Conservation (phyloP, 2,113 vertebrate species). For the Mus pahari region DNA sequence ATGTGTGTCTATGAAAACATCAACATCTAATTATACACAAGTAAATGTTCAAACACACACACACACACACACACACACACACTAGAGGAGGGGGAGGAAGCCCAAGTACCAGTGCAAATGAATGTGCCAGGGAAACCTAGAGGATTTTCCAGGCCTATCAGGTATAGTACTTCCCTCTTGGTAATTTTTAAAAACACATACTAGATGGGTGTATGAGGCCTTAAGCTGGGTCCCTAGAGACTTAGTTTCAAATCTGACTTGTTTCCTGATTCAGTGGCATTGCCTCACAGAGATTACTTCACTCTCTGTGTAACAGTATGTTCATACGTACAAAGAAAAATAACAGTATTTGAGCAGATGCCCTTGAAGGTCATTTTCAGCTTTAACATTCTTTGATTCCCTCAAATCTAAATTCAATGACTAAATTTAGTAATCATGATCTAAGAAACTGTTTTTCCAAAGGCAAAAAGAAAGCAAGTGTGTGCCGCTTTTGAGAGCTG, state of each 20-base stretch:
- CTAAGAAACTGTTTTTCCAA: constrained; percentile 57
- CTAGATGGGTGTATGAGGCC: background rate
- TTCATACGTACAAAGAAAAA: background rate
- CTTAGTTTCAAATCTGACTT: background rate
- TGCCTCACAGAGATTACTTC: background rate
- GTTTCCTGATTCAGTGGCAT: background rate
- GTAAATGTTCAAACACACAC: background rate
- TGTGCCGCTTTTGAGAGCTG: constrained; percentile 13
- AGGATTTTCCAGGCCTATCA: background rate
- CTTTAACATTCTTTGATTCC: constrained; percentile 17
- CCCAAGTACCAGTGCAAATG: background rate
- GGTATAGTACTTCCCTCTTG: background rate
- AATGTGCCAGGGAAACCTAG: background rate
- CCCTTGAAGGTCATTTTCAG: background rate
- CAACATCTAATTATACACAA: background rate
- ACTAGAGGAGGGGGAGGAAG: background rate
- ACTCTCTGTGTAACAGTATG: background rate
- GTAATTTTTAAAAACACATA: background rate
- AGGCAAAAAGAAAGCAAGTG: constrained; percentile 16
- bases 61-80: background rate
- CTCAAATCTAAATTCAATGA: constrained; percentile 33
- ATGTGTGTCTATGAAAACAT: background rate
- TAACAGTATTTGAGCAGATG: background rate
- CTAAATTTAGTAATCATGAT: constrained; percentile 30
- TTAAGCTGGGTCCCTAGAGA: background rate